Conservation (phyloP, 2,797 vertebrate genomes). For the Tiaroga cobitis region DNA sequence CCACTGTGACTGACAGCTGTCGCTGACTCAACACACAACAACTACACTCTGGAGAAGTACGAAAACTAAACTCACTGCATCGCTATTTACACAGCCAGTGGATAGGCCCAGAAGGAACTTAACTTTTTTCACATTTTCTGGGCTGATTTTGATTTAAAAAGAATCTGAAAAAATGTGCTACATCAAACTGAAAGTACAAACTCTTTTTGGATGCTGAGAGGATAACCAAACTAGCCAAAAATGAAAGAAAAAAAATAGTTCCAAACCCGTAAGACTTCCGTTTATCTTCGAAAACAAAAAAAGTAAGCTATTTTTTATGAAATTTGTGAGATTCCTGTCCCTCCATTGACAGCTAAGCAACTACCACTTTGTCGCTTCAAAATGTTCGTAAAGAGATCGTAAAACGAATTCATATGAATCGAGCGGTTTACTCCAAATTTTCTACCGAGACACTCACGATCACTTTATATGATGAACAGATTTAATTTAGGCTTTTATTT, state of each 20-base stretch:
- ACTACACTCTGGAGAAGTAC: background rate
- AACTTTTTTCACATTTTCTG: background rate
- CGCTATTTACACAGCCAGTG: background rate
- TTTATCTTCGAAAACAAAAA: background rate
- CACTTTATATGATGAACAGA: background rate
- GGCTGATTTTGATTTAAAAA: background rate
- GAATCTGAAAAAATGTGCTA: background rate
- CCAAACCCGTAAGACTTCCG: background rate
- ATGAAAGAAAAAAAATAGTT: too few species aligned
- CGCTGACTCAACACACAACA: conserved; percentile 31
- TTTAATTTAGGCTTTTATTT: background rate
- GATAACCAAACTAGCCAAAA: background rate
- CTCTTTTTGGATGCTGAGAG: background rate
- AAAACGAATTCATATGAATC: background rate
- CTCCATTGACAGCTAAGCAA: background rate
- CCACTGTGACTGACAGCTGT: conserved; percentile 43
- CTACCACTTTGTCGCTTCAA: background rate
- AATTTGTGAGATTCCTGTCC: background rate
- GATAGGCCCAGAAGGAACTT: background rate
- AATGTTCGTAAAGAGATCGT: background rate
- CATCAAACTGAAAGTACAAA: background rate
- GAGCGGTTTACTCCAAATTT: background rate
- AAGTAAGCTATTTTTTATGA: background rate
- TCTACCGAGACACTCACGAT: background rate
- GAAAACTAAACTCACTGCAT: background rate